These are phyloP conservation scores for Poeciliopsis turrubarensis DNA, from an alignment of 2,113 vertebrate genomes.

Conservation along the genomic window DNA sequence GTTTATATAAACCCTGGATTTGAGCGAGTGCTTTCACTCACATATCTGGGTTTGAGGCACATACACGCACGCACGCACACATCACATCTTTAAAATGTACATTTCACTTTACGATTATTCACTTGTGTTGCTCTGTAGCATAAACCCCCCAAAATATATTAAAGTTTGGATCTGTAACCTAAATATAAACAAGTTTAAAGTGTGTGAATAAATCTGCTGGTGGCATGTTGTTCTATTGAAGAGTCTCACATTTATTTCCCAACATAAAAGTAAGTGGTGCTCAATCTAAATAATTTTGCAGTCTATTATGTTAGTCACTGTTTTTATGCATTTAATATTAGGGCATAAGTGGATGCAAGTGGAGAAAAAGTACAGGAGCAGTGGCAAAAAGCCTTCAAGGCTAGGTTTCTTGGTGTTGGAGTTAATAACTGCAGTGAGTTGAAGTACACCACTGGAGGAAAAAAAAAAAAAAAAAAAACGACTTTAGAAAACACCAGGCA, in stretches of 20 bases:
- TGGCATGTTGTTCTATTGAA: too few species aligned
- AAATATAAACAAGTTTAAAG: too few species aligned
- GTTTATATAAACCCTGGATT: too few species aligned
- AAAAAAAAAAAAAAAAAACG: conserved; percentile 24
- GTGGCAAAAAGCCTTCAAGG: conserved; percentile 10
- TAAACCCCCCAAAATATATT: too few species aligned
- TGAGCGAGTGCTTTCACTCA: too few species aligned
- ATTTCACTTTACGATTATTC: too few species aligned
- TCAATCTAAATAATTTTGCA: conserved; percentile 6
- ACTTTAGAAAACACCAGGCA: conserved; percentile 54
- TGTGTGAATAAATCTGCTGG: too few species aligned
- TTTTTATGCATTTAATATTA: conserved; percentile 34
- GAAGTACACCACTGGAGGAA: conserved; percentile 31
- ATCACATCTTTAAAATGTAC: too few species aligned
- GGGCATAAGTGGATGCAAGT: conserved; percentile 50
- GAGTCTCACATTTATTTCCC: not conserved
- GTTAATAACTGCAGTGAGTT: conserved; percentile 66
- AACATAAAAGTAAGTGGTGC: not conserved
- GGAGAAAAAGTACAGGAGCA: conserved; percentile 26
- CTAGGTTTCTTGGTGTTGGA: conserved; percentile 32
- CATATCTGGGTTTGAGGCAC: too few species aligned
- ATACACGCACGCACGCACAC: too few species aligned
- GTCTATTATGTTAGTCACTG: conserved; percentile 6
- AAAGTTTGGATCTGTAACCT: too few species aligned
- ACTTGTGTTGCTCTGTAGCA: too few species aligned